A percentile compares a stretch with the other conserved stretches of the same genome.
Conservation (phyloP, 2,888 invertebrate species). For the Lymantria dispar region DNA sequence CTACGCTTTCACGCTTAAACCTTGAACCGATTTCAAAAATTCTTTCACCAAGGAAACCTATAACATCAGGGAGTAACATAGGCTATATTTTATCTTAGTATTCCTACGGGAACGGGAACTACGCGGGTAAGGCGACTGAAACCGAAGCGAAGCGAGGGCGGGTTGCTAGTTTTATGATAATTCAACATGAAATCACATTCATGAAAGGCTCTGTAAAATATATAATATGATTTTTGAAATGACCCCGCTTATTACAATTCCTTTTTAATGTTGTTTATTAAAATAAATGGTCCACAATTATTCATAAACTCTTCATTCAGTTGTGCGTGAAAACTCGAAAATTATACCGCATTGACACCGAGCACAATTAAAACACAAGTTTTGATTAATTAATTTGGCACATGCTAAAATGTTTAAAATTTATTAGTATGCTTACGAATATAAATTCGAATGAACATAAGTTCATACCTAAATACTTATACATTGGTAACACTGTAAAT, state of each 20-base stretch:
- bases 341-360: slow-evolving; percentile 4
- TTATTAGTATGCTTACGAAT: slow-evolving; percentile 16
- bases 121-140: no score
- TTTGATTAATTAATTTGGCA: slow-evolving; percentile 22
- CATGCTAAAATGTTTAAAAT: slow-evolving; percentile 20
- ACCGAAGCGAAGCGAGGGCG: no score
- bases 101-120: no score
- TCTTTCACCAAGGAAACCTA: no score
- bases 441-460: slow-evolving; percentile 19
- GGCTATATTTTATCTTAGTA: no score
- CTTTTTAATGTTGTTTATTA: slow-evolving; percentile 9
- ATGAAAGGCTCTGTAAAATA: neutral
- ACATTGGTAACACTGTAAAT: no score
- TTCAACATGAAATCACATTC: neutral
- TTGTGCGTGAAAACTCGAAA: slow-evolving; percentile 6
- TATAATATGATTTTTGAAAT: slow-evolving; percentile 6
- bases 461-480: no score
- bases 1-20: no score
- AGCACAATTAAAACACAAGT: slow-evolving; percentile 16
- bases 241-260: slow-evolving; percentile 31
- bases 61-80: no score
- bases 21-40: no score
- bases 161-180: neutral
- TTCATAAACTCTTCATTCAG: slow-evolving; percentile 11
- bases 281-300: slow-evolving; percentile 11